Base-by-base conservation (phyloP, 2,797 vertebrate species). In the Aeoliscus strigatus region DNA sequence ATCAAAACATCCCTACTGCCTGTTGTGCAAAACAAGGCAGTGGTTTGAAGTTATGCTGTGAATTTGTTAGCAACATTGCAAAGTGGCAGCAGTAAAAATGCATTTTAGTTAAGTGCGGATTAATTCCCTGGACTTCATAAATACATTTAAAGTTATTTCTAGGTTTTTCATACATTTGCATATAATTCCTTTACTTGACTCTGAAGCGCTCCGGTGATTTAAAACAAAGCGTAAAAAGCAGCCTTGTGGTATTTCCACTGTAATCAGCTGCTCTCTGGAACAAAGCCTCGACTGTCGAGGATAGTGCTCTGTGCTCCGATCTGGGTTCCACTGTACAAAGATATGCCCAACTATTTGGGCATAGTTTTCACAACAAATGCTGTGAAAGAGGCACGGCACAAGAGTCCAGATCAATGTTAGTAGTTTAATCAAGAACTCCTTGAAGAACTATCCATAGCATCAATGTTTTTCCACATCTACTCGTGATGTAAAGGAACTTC, bases 261-360 rank as follows among this genome's bases (percentile, higher is more conserved):
- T 39, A 65, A 79, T 84, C 82, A 83, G 75, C 79, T 82, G 81
- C 69, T 74, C 40, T 50, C 9, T 47, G 32, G 36, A 80, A 83
- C 79, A 83, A 84, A 76, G 76, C 50, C 10, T 24, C 34, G 33
- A 67, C 61, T 86, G 73, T 83, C 49, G 32, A 53, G 24, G 41
- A 29, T 52, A 27, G 37, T 32, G 40, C 33, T 29, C 36, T 32
- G 34, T 15, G 44, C 46, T 37, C 15, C 15, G 40, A 32, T 50
- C 31, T 40, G 27, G 1, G 3, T 49, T 56, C 70, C 54, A 68
- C 63, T 75, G 67, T 58, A 46, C 46, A 51, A n/a, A 58, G 61
- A 79, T 61, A 71, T 79, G 50, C 25, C 73, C 60, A 32, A 44
- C 50, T 73, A 44, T 60, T 40, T 16, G 11, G 29, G 51, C 53